Evolutionary conservation across 2,113 vertebrate genomes (phyloP), one percentile per base, ranked within the genome.

Genomic region (Mustela nigripes): DNA sequence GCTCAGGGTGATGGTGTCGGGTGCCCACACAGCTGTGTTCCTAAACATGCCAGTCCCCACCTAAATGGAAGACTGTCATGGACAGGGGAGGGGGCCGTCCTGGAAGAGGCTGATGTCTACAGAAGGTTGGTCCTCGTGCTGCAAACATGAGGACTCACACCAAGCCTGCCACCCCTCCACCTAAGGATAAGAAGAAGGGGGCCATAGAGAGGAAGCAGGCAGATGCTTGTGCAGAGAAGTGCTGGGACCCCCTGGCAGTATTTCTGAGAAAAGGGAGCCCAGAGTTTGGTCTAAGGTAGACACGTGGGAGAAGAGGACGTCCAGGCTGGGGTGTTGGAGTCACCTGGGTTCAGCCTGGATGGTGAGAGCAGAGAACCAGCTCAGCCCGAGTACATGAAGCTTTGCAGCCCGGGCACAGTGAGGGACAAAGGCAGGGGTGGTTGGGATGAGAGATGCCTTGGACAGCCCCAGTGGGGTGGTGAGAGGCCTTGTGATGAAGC

Each of bases 381-480:
- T 39, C 8, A 36, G 31, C 73, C 26, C 28, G 9, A 39, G 80
- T 1, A 14, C 12, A 33, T 10, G 31, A 45, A 31, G n/a, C 48
- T 31, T 39, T 31, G 22, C 10, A 19, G 50, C 42, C 62, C 1
- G 9, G 69, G 19, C 67, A 26, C 63, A 26, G 45, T 1, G 1
- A 36, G 12, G 36, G 45, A 11, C 24, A 16, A 69, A 69, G 92
- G 76, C 45, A 67, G 81, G 31, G 3, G 7, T 9, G 53, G 31
- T n/a, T 2, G 0, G 21, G 19, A 8, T 26, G 5, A 45, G 62
- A 45, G 39, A 22, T 24, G 24, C 48, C 76, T 50, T 3, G 0
- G 31, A 62, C 15, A 94, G 50, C 26, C 50, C 45, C 62, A 7
- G 8, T 26, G 8, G n/a, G 21, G 36, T 5, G 24, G 18, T 45